Base-by-base conservation (phyloP, 2,797 vertebrate genomes). In the Schizothorax lantsangensis region DNA sequence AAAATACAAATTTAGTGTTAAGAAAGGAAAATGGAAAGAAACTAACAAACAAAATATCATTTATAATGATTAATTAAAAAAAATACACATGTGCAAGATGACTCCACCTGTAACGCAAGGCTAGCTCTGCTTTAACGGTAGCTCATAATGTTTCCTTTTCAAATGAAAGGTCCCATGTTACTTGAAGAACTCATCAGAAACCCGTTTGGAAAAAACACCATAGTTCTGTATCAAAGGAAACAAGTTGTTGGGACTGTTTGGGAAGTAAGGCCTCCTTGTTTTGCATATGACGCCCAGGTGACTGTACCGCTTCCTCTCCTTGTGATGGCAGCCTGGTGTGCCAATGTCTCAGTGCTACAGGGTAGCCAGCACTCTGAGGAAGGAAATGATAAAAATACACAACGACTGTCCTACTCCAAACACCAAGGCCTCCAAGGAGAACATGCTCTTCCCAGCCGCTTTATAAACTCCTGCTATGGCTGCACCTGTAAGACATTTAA, bases 381-480 rank as follows among this genome's bases (percentile, higher is more conserved):
- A 99, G 0, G 98, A 99, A 92, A 99, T 96, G 77, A 98, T 85
- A 71, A 99, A 94, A 23, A 99, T 95, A 3, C 95, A 98, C 89
- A 99, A 98, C 0, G 97, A 97, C 94, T 99, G 98, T 69, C 97
- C 98, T 1, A 98, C 97, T 7, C 98, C 98, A 21, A 97, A 95
- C 74, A 98, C 96, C 36, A 99, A 95, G 38, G 98, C 98, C 93
- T 97, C 97, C 71, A 99, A 93, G 0, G 97, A 97, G 62, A 96
- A 97, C 98, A 99, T 99, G 78, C 93, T 96, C 92, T 99, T 99
- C 86, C 97, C 98, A 0, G 98, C 98, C 2, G 98, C 98, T 93
- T 97, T 97, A 93, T 98, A 99, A 66, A 99, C 98, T 2, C 98
- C 98, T 45, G 98, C 98, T 79, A 99, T 96, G 57, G 97, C 98